phyloP scores from a whole-genome alignment of 2,888 invertebrate species.

The Crocallis elinguaria region DNA sequence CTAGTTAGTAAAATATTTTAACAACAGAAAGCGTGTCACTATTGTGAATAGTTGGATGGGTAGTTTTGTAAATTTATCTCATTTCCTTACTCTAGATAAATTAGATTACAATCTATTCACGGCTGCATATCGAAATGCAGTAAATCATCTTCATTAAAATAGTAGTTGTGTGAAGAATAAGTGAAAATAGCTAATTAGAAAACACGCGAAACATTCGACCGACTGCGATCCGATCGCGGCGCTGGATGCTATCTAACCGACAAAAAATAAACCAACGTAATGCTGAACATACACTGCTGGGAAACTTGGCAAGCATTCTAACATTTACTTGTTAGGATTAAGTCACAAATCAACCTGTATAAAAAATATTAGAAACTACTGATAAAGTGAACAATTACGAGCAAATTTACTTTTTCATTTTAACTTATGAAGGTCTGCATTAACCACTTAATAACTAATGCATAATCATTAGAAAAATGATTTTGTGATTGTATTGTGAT shows the following conservation, averaged over 20 bases:
- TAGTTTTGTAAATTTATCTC: background rate
- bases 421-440: no score
- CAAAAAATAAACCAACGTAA: slow-evolving; percentile 48
- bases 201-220: slow-evolving; percentile 51
- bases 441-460: no score
- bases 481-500: no score
- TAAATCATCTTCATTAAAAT: slow-evolving; percentile 38
- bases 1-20: background rate
- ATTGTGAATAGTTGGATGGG: background rate
- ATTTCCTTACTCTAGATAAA: slow-evolving; percentile 8
- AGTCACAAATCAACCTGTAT: no score
- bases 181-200: slow-evolving; percentile 58
- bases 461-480: no score
- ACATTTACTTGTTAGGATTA: background rate
- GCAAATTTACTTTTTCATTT: no score
- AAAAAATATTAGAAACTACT: no score
- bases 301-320: slow-evolving; percentile 26
- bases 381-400: no score
- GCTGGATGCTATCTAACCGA: slow-evolving; percentile 41
- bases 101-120: slow-evolving; percentile 17
- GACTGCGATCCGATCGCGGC: slow-evolving; percentile 45
- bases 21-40: background rate
- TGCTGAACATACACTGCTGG: slow-evolving; percentile 42
- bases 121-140: slow-evolving; percentile 21
- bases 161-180: slow-evolving; percentile 39